A percentile compares a stretch with the other conserved stretches of the same genome.
These are phyloP conservation scores for Onthophagus taurus DNA, from an alignment of 1,140 invertebrate genomes.

Conservation along the genomic window DNA sequence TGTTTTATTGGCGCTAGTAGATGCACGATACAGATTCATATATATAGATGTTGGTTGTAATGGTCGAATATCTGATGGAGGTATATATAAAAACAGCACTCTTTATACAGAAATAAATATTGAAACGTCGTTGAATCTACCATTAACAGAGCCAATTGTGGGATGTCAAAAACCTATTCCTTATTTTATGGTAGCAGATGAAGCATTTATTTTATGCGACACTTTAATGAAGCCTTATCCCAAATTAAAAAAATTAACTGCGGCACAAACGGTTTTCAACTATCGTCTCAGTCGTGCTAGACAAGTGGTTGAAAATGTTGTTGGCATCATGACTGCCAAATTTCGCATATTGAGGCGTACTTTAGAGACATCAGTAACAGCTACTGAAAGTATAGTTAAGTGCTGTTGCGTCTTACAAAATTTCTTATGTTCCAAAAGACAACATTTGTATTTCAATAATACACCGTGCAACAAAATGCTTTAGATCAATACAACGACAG, in stretches of 20 bases:
- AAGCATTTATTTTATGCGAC: conserved; percentile 9
- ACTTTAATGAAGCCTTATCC: conserved; percentile 11
- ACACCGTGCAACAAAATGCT: no score
- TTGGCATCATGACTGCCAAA: conserved; percentile 8
- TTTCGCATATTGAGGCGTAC: conserved; percentile 6
- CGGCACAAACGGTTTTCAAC: conserved; percentile 7
- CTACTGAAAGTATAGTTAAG: no score
- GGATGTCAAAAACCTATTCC: background rate
- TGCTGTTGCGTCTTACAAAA: no score
- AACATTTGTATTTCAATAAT: no score
- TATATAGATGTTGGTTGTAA: conserved; percentile 5
- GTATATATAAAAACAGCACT: background rate
- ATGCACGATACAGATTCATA: background rate
- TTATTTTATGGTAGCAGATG: conserved; percentile 8
- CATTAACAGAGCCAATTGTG: background rate
- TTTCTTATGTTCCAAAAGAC: no score
- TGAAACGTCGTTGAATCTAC: conserved; percentile 6
- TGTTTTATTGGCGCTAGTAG: background rate
- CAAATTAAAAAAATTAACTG: conserved; percentile 3
- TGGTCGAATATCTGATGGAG: conserved; percentile 3
- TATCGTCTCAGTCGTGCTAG: conserved; percentile 8
- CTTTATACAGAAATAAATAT: background rate
- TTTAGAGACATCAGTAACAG: no score
- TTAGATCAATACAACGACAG: no score
- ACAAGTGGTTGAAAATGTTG: background rate